Evolutionary conservation across 2,113 vertebrate species (phyloP), one percentile per base, ranked within the genome.

Genomic region (Pristiophorus japonicus): DNA sequence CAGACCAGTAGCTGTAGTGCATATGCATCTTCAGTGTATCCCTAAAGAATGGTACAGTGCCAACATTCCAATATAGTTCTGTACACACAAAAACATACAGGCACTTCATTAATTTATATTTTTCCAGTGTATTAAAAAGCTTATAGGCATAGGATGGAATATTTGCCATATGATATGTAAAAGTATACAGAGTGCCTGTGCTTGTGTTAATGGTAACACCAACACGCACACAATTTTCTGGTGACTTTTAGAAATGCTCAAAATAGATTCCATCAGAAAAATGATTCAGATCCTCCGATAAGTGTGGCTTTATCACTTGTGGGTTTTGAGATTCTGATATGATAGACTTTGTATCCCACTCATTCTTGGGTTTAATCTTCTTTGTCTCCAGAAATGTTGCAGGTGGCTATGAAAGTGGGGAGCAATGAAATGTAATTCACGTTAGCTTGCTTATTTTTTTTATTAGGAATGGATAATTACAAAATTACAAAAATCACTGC

Each of bases 191-290:
- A 38, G 1, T 91, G 55, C 22, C 55, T n/a, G 11, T 24, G 85
- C 20, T 27, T 51, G 84, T 62, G 55, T 1, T 38, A n/a, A 38
- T 20, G 1, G 4, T 62, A 91, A 91, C 27, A 51, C 47, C 27
- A 55, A 47, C 3, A 4, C 14, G 34, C 6, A 34, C 4, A 20
- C 38, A 62, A 0, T 1, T 92, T 63, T 62, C n/a, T 90, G 87
- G 34, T 88, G 85, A 55, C 30, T 73, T 1, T 42, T 81, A 5
- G 78, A 5, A 45, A 18, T 63, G 14, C 59, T 38, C 10, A 92
- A 90, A 92, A 65, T 92, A 92, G 88, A 92, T 65, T 38, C 16
- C 59, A 42, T 22, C 18, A 92, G 88, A 92, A 92, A 63, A 63
- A 63, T 92, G 38, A 63, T 92, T 92, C 88, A 63, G 59, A 92